Conservation (phyloP, 2,113 vertebrate genomes). For the pig (Sus scrofa) region T2T-Sscrofa CM000822.6:63560001-63560500, state of each 20-base stretch:
- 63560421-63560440: not conserved
- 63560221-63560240: not conserved
- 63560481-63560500: not conserved
- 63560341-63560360: not conserved
- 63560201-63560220: not conserved
- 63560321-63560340: not conserved
- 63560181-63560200: not conserved
- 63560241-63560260: not conserved
- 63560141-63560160: not conserved
- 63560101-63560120: too few species aligned
- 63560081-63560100: not conserved
- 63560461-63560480: not conserved
- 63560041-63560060: not conserved
- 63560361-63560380: not conserved
- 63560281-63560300: not conserved
- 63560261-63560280: not conserved
- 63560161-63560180: not conserved
- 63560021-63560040: slow-evolving; percentile 2
- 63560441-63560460: not conserved
- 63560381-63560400: not conserved
- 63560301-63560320: not conserved
- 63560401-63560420: not conserved
- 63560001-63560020: not conserved
- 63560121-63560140: not conserved
- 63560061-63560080: not conserved